phyloP scores from a whole-genome alignment of 2,113 vertebrate genomes.

The Siniperca chuatsi region DNA sequence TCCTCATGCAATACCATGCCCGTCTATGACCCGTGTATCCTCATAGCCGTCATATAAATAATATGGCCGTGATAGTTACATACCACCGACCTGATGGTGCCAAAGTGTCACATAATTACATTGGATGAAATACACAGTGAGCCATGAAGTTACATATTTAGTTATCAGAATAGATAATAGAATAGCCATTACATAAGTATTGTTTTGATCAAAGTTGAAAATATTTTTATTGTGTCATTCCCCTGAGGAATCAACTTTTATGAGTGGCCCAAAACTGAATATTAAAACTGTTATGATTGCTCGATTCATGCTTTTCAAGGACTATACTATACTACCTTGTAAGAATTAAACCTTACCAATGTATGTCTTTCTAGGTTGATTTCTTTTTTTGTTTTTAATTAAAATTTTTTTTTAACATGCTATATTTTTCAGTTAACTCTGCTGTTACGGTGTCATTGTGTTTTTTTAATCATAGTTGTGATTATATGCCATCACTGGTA shows the following conservation, averaged over 20 bases:
- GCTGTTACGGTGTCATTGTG: not conserved
- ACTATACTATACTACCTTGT: not conserved
- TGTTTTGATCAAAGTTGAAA: not conserved
- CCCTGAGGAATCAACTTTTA: not conserved
- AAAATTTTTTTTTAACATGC: not conserved
- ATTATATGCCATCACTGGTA: not conserved
- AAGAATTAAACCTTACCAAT: not conserved
- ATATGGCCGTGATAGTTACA: slow-evolving; percentile 52
- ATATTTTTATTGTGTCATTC: not conserved
- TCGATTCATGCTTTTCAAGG: not conserved
- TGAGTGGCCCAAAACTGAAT: not conserved
- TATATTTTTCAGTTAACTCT: not conserved
- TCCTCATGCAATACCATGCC: slow-evolving; percentile 58
- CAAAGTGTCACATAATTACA: slow-evolving; percentile 45
- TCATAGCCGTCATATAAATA: slow-evolving; percentile 63
- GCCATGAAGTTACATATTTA: slow-evolving; percentile 8
- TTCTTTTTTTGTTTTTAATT: not conserved
- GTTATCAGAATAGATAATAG: not conserved
- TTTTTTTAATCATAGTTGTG: not conserved
- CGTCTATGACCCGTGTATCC: slow-evolving; percentile 42
- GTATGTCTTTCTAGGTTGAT: not conserved
- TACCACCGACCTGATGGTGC: slow-evolving; percentile 45
- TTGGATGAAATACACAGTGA: slow-evolving; percentile 10
- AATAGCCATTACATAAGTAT: not conserved
- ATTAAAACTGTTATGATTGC: not conserved